Base-by-base conservation (phyloP, 2,113 vertebrate genomes). In the Ctenodactylus gundi region DNA sequence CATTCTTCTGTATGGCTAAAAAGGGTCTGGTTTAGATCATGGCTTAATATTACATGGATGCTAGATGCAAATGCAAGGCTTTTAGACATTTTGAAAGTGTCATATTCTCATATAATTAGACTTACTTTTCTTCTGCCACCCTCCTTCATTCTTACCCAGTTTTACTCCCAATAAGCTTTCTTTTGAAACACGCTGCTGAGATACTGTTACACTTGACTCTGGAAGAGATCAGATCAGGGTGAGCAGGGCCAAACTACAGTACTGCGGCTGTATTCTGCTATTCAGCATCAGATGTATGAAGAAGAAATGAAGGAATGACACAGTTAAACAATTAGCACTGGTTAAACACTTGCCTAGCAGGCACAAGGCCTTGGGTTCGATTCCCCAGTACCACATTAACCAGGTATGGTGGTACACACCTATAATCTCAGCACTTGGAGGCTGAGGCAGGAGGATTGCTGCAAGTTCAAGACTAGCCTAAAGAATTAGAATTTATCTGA, bases 241-340 rank as follows among this genome's bases (percentile, higher is more conserved):
- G 46, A 20, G 44, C n/a, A 34, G 76, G n/a, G n/a, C 41, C 53
- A 93, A n/a, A 78, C 51, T 34, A 67, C 17, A 91, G 23, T 31
- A 31, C 49, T 83, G 21, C 29, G 31, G 11, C 51, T 64, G 0
- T 64, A 13, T 93, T 51, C 53, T 83, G 36, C 55, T 94, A 0
- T 93, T 94, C n/a, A 91, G 49, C 13, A 36, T n/a, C 67, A 94
- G 58, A 65, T 91, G 27, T 77, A 94, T 83, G 68, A 91, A 86
- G 78, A 29, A 95, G 92, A 46, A 39, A 51, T 80, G 57, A 90
- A 85, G 41, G 65, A 17, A n/a, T n/a, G n/a, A n/a, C n/a, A n/a
- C n/a, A n/a, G n/a, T n/a, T n/a, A n/a, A n/a, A n/a, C n/a, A n/a
- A n/a, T n/a, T n/a, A n/a, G n/a, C n/a, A n/a, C n/a, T n/a, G n/a